Evolutionary conservation across 2,797 vertebrate species (phyloP), one percentile per base, ranked within the genome.

Genomic region (Philypnodon macrostomus): DNA sequence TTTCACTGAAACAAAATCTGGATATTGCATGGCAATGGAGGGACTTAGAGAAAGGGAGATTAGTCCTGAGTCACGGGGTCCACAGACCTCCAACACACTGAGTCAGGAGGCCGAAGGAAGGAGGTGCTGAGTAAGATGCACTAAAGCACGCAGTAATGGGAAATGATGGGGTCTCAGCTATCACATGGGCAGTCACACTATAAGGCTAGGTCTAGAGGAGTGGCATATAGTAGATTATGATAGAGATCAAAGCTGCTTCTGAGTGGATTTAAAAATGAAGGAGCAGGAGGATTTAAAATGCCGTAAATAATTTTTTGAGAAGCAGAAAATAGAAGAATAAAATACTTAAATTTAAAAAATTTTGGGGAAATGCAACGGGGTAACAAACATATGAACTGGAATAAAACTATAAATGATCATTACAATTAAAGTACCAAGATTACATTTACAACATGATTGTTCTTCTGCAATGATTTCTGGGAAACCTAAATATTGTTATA

Each of bases 181-280:
- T 81, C 82, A 84, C 84, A 83, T 83, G 83, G 61, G 55, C 27
- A 59, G 73, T 80, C 80, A 78, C 70, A 77, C 60, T 24, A n/a
- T n/a, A 14, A 56, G 52, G 53, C 55, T 51, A 58, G 49, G 36
- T 58, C 57, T 18, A 48, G 46, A 65, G 58, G n/a, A 46, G 31
- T 40, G 61, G 38, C 53, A 55, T 1, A n/a, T n/a, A n/a, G 16
- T 30, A 70, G 77, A 80, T 75, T 85, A 83, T 66, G 63, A 54
- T 52, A 46, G 54, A 79, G 86, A 88, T 88, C 85, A 88, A 89
- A 87, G 85, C 53, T 5, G 4, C 3, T 4, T 62, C 82, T 72
- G 75, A 83, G 60, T 77, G 76, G 82, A 85, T 85, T 83, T 42
- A 77, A 39, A 52, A 52, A 53, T 30, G 41, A 16, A n/a, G 41